Evolutionary conservation across 2,113 vertebrate genomes (phyloP).

Genomic region (Pionites leucogaster): DNA sequence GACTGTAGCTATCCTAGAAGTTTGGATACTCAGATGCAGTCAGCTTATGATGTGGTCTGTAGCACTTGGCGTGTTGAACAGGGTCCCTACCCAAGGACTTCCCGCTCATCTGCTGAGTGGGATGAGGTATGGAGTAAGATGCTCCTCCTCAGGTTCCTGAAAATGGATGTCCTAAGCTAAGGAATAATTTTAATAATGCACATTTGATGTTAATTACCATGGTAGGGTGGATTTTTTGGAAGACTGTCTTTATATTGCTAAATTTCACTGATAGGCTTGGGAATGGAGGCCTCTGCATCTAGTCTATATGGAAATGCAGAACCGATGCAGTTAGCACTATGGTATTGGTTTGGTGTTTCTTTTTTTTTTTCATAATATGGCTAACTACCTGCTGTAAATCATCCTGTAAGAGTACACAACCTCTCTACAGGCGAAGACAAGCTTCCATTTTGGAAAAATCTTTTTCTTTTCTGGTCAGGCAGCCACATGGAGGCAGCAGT

Average conservation of each 20-base stretch:
- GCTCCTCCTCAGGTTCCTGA: background rate
- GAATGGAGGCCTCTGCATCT: background rate
- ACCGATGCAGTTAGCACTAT: background rate
- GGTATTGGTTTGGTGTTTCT: background rate
- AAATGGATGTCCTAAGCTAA: background rate
- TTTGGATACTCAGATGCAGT: background rate
- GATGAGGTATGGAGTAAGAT: background rate
- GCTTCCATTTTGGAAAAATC: background rate
- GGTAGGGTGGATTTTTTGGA: background rate
- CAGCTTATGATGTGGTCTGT: background rate
- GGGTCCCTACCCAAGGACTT: background rate
- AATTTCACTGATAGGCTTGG: background rate
- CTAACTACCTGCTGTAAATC: background rate
- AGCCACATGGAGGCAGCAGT: conserved; percentile 29
- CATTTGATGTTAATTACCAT: background rate
- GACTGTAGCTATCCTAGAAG: background rate
- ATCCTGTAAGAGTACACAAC: background rate
- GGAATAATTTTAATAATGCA: background rate
- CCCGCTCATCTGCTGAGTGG: accelerated
- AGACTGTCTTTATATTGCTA: background rate
- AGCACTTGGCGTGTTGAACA: background rate
- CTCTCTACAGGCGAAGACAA: background rate
- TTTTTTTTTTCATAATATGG: background rate
- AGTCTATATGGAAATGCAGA: background rate
- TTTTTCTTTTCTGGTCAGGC: background rate